Base-by-base conservation (phyloP, 2,888 invertebrate species). In the Dendrolimus houi region DNA sequence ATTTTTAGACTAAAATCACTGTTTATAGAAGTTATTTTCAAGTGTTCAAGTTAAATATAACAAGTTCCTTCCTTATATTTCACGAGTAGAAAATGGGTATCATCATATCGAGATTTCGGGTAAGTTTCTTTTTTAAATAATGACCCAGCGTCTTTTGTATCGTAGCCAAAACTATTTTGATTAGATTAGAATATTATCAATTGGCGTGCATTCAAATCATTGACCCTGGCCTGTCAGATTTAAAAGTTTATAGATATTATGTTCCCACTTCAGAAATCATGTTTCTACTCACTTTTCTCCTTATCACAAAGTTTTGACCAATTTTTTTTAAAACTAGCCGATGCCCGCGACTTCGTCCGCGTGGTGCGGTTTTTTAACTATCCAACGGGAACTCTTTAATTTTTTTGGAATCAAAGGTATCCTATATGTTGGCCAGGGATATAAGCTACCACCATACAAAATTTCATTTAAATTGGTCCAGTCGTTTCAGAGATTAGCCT, bases 71-170 rank as follows among this genome's bases (percentile, higher is more conserved):
- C 47, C 52, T 40, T 65, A 64, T 59, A 58, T 54, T 57, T 55
- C 62, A 65, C 61, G 61, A 62, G 59, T 64, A 29, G 67, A 85
- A 84, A 72, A 94, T 94, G 94, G 94, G 94, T 65, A 83, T 92
- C 60, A 91, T 94, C 66, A 85, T 94, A 80, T 93, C 93, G 63
- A 93, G 93, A 89, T 93, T 94, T 87, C 92, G 93, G 80, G 94
- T 94, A 85, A 92, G 93, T 92, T 75, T 60, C 12, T 52, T 55
- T 29, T 57, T 55, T 61, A 6, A 29, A 9, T n/a, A 54, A 56
- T 72, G 70, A 47, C 29, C 29, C 47, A 47, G 47, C 47, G 12
- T 47, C 47, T 72, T 72, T 82, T 84, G 85, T 81, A 74, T 63
- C 70, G 62, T 62, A 79, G 87, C 87, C 85, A 87, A 86, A 76